These are phyloP conservation scores for Onychorhynchus coronatus DNA, from an alignment of 2,113 vertebrate genomes.

Conservation along the genomic window DNA sequence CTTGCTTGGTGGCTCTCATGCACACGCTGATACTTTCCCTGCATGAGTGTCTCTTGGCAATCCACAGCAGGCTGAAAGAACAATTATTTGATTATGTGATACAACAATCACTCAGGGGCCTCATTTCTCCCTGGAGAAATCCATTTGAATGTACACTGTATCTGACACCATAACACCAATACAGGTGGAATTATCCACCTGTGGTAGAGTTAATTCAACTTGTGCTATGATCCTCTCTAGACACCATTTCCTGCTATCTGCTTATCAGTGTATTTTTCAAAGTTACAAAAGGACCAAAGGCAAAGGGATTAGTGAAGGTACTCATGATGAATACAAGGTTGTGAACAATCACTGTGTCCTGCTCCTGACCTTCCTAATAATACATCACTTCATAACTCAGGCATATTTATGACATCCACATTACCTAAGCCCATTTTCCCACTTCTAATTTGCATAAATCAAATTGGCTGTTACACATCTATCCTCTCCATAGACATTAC, in stretches of 20 bases:
- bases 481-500: background rate
- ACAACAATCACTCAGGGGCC: background rate
- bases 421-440: slow-evolving; percentile 25
- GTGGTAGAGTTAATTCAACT: background rate
- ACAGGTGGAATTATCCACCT: background rate
- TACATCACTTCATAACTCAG: background rate
- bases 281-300: background rate
- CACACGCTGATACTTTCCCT: background rate
- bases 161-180: background rate
- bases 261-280: background rate
- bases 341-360: background rate
- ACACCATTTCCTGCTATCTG: background rate
- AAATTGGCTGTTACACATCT: background rate
- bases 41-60: background rate
- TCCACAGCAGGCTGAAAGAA: background rate
- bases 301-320: background rate
- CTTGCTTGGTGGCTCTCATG: background rate
- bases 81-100: background rate
- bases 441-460: slow-evolving; percentile 12
- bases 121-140: background rate
- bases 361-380: slow-evolving; percentile 22
- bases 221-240: background rate
- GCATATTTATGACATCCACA: slow-evolving; percentile 3
- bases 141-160: background rate
- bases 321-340: background rate